Percentiles rank a stretch among this genome's conserved stretches.
Conservation (phyloP, 1,140 invertebrate genomes). For the Olivierus martensii region DNA sequence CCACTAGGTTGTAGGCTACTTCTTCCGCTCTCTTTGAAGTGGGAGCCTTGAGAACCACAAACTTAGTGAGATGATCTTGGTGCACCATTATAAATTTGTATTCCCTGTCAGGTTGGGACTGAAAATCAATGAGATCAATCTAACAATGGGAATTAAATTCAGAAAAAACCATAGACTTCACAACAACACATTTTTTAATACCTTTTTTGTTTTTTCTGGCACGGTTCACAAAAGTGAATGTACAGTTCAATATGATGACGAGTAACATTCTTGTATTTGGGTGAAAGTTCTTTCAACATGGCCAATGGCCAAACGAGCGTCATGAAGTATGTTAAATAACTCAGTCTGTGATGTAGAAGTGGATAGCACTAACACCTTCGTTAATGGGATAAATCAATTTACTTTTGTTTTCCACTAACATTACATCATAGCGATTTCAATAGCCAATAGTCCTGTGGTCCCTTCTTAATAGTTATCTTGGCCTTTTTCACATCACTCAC, state of each 20-base stretch:
- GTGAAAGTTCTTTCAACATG: slow-evolving; percentile 10
- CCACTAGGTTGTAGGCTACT: slow-evolving; percentile 28
- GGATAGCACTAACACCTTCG: slow-evolving; percentile 1
- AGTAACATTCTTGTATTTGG: slow-evolving; percentile 1
- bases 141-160: background rate
- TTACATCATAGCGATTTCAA: background rate
- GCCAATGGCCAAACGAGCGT: slow-evolving; percentile 1
- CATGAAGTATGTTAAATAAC: slow-evolving; percentile 6
- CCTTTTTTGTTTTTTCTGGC: slow-evolving; percentile 5
- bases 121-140: slow-evolving; percentile 34
- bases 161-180: slow-evolving; percentile 2
- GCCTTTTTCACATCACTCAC: background rate
- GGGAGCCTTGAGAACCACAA: slow-evolving; percentile 28
- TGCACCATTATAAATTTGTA: slow-evolving; percentile 34
- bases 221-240: background rate
- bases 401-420: slow-evolving; percentile 1
- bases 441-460: background rate
- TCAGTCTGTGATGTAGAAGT: background rate
- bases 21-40: slow-evolving; percentile 27
- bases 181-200: background rate
- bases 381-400: slow-evolving; percentile 5
- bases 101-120: slow-evolving; percentile 28
- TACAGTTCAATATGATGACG: slow-evolving; percentile 1
- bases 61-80: slow-evolving; percentile 36
- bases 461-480: background rate